These are phyloP conservation scores for Acanthisitta chloris DNA, from an alignment of 2,113 vertebrate species.

Conservation along the genomic window DNA sequence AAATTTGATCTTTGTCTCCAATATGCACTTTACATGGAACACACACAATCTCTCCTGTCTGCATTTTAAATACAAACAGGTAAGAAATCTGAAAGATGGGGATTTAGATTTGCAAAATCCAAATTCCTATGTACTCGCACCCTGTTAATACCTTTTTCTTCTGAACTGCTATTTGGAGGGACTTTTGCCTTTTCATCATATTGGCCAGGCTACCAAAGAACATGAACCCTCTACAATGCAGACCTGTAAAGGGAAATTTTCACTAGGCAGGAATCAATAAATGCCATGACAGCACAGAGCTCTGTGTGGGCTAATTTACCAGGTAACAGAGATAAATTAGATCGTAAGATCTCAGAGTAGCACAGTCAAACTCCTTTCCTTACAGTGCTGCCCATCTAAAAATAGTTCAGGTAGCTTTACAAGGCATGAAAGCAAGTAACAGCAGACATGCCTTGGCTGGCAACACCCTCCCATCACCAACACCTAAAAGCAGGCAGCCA, in stretches of 20 bases:
- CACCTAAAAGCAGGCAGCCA: background rate
- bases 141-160: background rate
- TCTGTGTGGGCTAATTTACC: background rate
- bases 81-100: background rate
- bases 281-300: background rate
- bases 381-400: background rate
- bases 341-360: background rate
- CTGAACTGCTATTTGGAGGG: background rate
- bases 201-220: background rate
- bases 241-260: background rate
- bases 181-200: background rate
- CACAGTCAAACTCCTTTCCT: background rate
- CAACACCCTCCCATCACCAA: background rate
- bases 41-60: background rate
- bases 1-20: background rate
- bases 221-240: rapidly evolving
- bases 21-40: background rate
- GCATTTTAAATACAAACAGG: background rate
- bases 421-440: background rate
- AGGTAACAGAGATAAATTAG: background rate
- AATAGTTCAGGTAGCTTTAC: background rate
- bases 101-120: background rate
- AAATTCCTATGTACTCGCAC: background rate
- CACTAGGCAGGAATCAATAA: background rate
- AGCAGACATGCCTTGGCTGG: background rate